phyloP scores from a whole-genome alignment of 2,113 vertebrate genomes.

The Oostethus manadensis region DNA sequence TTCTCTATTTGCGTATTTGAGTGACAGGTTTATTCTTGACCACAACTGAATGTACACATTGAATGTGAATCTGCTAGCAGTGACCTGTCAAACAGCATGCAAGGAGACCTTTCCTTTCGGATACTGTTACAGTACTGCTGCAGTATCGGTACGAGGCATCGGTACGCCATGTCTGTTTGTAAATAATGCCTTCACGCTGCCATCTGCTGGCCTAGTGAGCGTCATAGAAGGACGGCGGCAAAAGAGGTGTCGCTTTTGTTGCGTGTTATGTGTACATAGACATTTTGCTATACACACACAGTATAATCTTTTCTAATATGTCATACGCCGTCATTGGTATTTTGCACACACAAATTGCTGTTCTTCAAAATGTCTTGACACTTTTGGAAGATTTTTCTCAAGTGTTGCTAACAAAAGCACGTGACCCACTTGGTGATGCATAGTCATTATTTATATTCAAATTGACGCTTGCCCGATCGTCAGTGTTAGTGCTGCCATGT shows the following conservation, averaged over 20 bases:
- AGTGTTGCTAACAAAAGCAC: constrained; percentile 17
- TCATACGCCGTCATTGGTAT: constrained; percentile 25
- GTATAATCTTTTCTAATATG: constrained; percentile 2
- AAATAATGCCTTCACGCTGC: constrained; percentile 83
- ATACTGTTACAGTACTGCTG: constrained; percentile 44
- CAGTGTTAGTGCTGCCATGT: constrained; percentile 39
- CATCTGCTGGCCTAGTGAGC: constrained; percentile 80
- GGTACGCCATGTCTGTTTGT: constrained; percentile 26
- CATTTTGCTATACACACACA: constrained; percentile 13
- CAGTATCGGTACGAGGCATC: constrained; percentile 16
- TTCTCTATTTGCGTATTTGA: constrained; percentile 30
- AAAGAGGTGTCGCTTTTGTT: constrained; percentile 60
- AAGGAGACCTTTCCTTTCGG: constrained; percentile 25
- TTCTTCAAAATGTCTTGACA: constrained; percentile 45
- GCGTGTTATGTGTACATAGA: constrained; percentile 29
- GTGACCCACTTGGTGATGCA: constrained; percentile 23
- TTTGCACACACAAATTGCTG: constrained; percentile 57
- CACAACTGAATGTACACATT: constrained; percentile 49
- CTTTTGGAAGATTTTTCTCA: constrained; percentile 34
- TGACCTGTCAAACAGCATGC: constrained; percentile 10
- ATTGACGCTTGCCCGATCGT: constrained; percentile 21
- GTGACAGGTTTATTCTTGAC: constrained; percentile 21
- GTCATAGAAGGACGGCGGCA: constrained; percentile 68
- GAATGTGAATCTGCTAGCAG: constrained; percentile 44
- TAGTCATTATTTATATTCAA: constrained; percentile 39